A percentile compares a stretch with the other conserved stretches of the same genome.
These are phyloP conservation scores for Oceanodroma leucorhoa DNA, from an alignment of 2,797 vertebrate species.

Conservation along the genomic window DNA sequence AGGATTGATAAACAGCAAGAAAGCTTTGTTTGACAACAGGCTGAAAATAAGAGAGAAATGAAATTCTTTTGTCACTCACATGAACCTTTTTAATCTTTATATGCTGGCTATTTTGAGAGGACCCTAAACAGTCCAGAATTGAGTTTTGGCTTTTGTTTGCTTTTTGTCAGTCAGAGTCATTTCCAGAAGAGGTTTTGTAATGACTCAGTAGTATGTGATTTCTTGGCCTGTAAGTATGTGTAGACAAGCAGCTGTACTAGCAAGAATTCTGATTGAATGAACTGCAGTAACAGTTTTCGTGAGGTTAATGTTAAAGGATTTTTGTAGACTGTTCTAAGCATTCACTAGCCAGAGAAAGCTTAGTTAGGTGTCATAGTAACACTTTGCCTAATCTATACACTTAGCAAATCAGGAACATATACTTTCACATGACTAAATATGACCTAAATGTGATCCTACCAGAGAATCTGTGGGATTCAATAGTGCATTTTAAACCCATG, in stretches of 20 bases:
- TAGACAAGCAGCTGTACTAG: not conserved
- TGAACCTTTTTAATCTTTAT: not conserved
- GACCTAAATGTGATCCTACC: not conserved
- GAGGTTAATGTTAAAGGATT: not conserved
- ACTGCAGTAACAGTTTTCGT: not conserved
- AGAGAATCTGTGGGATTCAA: not conserved
- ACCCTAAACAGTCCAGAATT: not conserved
- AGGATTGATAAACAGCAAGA: not conserved
- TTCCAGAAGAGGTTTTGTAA: not conserved
- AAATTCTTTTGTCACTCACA: not conserved
- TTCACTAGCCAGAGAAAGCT: not conserved
- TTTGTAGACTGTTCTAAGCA: not conserved
- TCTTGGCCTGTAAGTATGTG: not conserved
- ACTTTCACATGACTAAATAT: not conserved
- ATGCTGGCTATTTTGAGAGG: not conserved
- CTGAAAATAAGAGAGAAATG: not conserved
- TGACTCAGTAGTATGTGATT: not conserved
- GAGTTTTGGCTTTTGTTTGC: not conserved
- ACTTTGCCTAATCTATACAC: not conserved
- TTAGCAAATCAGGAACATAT: not conserved
- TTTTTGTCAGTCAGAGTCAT: not conserved
- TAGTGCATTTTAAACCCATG: not conserved
- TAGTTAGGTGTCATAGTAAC: not conserved
- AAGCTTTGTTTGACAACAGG: not conserved
- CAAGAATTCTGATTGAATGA: not conserved